Conservation (phyloP, 1,140 invertebrate genomes). For the Drosophila arizonae region DNA sequence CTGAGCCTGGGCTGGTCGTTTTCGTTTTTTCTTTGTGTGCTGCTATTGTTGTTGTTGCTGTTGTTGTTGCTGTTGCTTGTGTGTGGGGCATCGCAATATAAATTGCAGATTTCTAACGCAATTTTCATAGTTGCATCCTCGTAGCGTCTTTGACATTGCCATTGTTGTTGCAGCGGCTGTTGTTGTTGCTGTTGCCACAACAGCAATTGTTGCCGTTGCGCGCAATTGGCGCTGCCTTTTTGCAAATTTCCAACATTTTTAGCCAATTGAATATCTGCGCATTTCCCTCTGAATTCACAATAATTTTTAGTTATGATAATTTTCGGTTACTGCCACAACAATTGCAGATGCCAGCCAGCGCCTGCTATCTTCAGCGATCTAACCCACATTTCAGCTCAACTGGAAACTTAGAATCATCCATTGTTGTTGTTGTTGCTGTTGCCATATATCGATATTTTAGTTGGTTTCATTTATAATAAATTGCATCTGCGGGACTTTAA, state of each 20-base stretch:
- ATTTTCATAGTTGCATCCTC: conserved; percentile 74
- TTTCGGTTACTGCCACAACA: conserved; percentile 56
- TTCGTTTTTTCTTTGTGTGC: background rate
- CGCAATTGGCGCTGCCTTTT: conserved; percentile 72
- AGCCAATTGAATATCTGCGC: conserved; percentile 59
- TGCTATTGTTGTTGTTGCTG: conserved; percentile 10
- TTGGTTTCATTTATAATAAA: conserved; percentile 5
- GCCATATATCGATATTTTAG: conserved; percentile 10
- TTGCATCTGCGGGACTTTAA: too few species aligned
- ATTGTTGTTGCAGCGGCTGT: conserved; percentile 58
- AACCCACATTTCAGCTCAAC: conserved; percentile 44
- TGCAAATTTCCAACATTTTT: conserved; percentile 76
- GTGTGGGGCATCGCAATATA: conserved; percentile 70
- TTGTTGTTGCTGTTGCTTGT: conserved; percentile 19
- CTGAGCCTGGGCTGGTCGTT: conserved; percentile 34
- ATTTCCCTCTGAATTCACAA: conserved; percentile 40
- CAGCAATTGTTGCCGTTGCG: conserved; percentile 27
- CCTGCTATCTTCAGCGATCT: conserved; percentile 47
- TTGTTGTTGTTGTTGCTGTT: conserved; percentile 3
- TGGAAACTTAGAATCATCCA: background rate
- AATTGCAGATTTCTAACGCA: conserved; percentile 82
- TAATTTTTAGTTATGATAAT: conserved; percentile 80
- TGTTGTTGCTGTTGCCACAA: conserved; percentile 30
- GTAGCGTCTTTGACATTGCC: conserved; percentile 66
- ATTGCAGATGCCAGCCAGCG: conserved; percentile 36